Base-by-base conservation (phyloP, 2,888 invertebrate species). In the Drosophila peninsularis region DNA sequence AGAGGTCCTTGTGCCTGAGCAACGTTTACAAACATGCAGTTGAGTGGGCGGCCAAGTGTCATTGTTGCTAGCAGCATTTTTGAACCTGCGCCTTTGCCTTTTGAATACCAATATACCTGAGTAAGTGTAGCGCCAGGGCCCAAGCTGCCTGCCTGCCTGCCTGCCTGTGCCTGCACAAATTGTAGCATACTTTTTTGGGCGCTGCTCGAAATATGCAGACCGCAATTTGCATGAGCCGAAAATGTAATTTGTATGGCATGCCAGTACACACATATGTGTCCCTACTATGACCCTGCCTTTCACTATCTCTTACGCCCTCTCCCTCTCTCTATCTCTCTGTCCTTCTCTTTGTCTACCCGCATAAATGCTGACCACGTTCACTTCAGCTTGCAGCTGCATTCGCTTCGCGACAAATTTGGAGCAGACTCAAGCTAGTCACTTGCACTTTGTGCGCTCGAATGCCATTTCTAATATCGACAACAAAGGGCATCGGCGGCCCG, bases 11-110 rank as follows among this genome's bases (percentile, higher is more conserved):
- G 78, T 89, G 88, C 65, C 77, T 80, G 75, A 80, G 89, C 88
- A 87, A 82, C 88, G 85, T 89, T 87, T 85, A 88, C 85, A 89
- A 84, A 89, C 88, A 88, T 75, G 65, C 78, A 88, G 86, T 78
- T 72, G 88, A 86, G 89, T 86, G 88, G 64, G 75, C 49, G 36
- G 60, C 68, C 74, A 71, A 86, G 89, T 85, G 78, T 80, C 89
- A 87, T 89, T 86, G 89, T 85, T 85, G 80, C 81, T 71, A 62
- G 66, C 10, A 75, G 73, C 80, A 75, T 79, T 81, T 55, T 57
- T 73, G 62, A 75, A 34, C 66, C 52, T 72, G 56, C 71, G 62
- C 57, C 65, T 63, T 54, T 44, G 61, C 62, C 68, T 61, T 70
- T 71, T 55, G 60, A 70, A 70, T 70, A 42, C 70, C 71, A 70